Percentiles rank a stretch among this genome's conserved stretches.
Conservation (phyloP, 1,140 invertebrate species). For the Belonocnema kinseyi region DNA sequence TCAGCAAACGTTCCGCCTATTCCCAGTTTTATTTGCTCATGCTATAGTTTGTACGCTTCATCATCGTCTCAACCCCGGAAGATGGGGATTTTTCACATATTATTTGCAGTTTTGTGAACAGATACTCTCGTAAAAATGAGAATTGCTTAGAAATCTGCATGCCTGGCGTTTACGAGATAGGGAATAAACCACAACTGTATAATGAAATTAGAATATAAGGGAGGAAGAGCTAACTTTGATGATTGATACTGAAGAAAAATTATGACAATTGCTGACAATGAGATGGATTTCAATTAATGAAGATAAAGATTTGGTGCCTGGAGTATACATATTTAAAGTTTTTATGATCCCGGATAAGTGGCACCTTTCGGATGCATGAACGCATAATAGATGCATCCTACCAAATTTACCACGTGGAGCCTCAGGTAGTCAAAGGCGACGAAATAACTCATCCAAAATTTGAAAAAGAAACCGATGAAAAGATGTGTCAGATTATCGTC, state of each 20-base stretch:
- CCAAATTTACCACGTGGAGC: too few species aligned
- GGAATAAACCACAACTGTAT: not conserved
- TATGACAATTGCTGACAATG: too few species aligned
- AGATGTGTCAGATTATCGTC: not conserved
- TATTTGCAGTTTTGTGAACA: conserved; percentile 5
- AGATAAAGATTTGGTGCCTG: too few species aligned
- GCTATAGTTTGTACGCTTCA: conserved; percentile 15
- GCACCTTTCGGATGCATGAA: too few species aligned
- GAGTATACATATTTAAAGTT: too few species aligned
- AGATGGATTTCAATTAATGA: too few species aligned
- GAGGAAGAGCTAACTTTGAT: not conserved
- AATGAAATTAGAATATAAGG: not conserved
- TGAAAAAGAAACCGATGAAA: not conserved
- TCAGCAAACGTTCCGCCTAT: conserved; percentile 30
- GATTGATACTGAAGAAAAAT: too few species aligned
- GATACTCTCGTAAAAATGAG: not conserved
- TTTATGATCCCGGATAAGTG: too few species aligned
- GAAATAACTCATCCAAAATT: not conserved
- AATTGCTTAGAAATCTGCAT: conserved; percentile 11
- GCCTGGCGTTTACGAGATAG: not conserved
- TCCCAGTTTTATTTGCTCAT: conserved; percentile 22
- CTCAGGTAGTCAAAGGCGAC: not conserved
- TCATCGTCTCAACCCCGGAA: not conserved
- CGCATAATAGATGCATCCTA: too few species aligned
- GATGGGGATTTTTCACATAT: conserved; percentile 13